phyloP scores from a whole-genome alignment of 1,140 invertebrate species.

The Rhopalosiphum padi region DNA sequence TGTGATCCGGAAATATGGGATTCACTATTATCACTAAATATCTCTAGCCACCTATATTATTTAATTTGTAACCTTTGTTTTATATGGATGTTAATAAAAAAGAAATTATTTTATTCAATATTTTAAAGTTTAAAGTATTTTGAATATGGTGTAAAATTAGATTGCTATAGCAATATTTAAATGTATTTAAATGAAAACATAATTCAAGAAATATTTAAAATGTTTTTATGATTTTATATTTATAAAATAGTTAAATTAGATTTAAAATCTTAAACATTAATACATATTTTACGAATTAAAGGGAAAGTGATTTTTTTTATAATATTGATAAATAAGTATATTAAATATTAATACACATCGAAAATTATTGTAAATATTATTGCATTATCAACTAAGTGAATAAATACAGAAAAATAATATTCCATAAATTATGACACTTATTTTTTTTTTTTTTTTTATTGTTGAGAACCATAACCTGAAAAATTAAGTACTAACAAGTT shows the following conservation, averaged over 20 bases:
- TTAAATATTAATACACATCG: background rate
- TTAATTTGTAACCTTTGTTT: background rate
- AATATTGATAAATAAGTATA: background rate
- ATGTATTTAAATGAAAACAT: background rate
- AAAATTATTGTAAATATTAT: background rate
- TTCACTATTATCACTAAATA: conserved; percentile 6
- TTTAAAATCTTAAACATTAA: too few species aligned
- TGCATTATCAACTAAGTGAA: background rate
- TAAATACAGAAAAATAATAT: background rate
- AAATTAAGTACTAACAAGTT: background rate
- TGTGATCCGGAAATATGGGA: background rate
- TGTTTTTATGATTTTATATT: background rate
- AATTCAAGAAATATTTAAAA: background rate
- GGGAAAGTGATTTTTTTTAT: background rate
- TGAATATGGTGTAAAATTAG: background rate
- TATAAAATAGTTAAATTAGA: background rate
- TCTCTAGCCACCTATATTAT: background rate
- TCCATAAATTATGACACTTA: background rate
- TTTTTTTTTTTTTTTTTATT: background rate
- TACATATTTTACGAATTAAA: background rate
- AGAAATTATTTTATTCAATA: background rate
- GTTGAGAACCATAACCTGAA: background rate
- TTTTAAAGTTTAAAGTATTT: background rate
- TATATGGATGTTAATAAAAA: background rate
- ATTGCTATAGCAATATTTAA: too few species aligned